Conservation (phyloP, 2,888 invertebrate species). For the Cheiracanthium punctorium region DNA sequence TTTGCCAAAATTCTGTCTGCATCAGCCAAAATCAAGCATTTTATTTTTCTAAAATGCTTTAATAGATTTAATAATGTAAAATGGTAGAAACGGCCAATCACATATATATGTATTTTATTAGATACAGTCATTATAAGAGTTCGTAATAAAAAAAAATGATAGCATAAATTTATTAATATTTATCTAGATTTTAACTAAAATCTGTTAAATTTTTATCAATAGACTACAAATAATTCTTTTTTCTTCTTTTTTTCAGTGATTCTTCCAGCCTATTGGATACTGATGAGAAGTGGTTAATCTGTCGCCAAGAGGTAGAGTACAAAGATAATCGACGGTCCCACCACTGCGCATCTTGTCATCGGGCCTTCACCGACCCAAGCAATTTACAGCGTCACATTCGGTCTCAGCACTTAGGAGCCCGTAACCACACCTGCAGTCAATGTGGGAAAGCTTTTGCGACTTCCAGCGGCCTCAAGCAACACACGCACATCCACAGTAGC, state of each 20-base stretch:
- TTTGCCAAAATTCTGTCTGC: no score
- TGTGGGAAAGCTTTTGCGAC: constrained; percentile 99
- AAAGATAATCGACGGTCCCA: constrained; percentile 12
- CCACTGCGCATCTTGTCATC: constrained; percentile 85
- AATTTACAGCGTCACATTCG: constrained; percentile 97
- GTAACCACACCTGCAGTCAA: constrained; percentile 97
- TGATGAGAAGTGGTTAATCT: not conserved
- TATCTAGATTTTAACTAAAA: no score
- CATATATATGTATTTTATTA: no score
- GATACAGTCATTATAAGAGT: no score
- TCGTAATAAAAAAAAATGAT: no score
- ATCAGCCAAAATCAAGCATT: no score
- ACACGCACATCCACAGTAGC: constrained; percentile 98
- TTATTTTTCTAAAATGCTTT: no score
- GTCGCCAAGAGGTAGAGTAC: not conserved
- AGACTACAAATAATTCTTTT: no score
- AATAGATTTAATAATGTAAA: no score
- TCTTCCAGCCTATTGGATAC: not conserved
- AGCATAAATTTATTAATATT: no score
- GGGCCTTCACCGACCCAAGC: constrained; percentile 96
- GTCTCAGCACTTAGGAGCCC: constrained; percentile 94
- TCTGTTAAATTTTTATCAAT: no score
- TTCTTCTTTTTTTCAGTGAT: not conserved
- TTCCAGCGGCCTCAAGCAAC: constrained; percentile 97
- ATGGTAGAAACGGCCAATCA: no score